Evolutionary conservation across 2,797 vertebrate species (phyloP), one percentile per base, ranked within the genome.

Genomic region (Trichosurus vulpecula): DNA sequence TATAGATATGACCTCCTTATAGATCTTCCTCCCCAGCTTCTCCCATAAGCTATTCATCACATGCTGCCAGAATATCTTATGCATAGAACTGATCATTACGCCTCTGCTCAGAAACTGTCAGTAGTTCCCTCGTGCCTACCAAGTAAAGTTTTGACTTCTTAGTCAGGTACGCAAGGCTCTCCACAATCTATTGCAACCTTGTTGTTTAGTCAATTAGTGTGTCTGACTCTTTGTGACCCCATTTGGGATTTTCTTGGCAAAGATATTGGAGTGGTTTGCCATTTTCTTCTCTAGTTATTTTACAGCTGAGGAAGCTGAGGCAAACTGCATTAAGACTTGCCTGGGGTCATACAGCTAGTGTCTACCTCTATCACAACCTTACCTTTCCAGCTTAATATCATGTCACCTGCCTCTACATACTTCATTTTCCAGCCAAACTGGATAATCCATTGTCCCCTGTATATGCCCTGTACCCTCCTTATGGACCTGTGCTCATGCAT

Each of bases 221-320:
- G 13, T 87, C 56, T 9, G 94, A 22, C 14, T n/a, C 90, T 61
- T 35, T 35, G 58, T 35, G 31, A 61, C 12, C 58, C 58, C 31
- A n/a, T 66, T 66, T n/a, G 35, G 35, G 0, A 1, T 66, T n/a
- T 66, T 66, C 61, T n/a, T n/a, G 35, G 61, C 35, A 66, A n/a
- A 66, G 35, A n/a, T 66, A n/a, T 16, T 66, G 61, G 16, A n/a
- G 35, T n/a, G 35, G 4, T n/a, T 66, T 66, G 61, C 1, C 61
- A n/a, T 66, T 66, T 66, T 35, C 61, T 66, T 19, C 61, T 66
- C 35, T 14, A n/a, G 35, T 30, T n/a, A 55, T 55, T 94, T 87
- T 92, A 35, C 16, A 52, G 54, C 47, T 41, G 30, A 66, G 89
- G 66, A 95, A 96, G 95, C 90, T 41, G 89, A 96, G 52, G 54